These are phyloP conservation scores for Pemphredon lugubris DNA, from an alignment of 2,888 invertebrate species.

Conservation along the genomic window DNA sequence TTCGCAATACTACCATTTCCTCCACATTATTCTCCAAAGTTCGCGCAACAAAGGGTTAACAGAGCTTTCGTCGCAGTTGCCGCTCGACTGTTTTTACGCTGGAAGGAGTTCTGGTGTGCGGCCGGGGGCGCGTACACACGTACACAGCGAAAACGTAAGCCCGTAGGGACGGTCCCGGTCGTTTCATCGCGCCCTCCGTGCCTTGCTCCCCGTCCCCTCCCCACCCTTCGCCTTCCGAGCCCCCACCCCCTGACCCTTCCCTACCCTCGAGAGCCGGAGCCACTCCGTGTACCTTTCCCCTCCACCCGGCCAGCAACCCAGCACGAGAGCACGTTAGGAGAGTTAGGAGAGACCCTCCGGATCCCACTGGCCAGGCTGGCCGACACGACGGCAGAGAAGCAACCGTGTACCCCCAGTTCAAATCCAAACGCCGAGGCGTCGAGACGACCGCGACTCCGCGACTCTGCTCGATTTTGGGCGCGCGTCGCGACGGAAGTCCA, in stretches of 20 bases:
- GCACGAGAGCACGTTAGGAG: conserved; percentile 34
- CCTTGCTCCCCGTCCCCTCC: conserved; percentile 10
- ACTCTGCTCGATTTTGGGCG: conserved; percentile 47
- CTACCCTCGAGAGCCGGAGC: conserved; percentile 15
- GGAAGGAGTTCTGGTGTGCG: background rate
- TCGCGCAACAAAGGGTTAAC: conserved; percentile 2
- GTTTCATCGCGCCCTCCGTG: conserved; percentile 50
- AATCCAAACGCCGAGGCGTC: conserved; percentile 50
- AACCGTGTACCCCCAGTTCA: conserved; percentile 46
- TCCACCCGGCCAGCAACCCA: conserved; percentile 30
- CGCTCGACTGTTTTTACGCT: background rate
- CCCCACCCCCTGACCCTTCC: conserved; percentile 15
- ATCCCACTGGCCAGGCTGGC: too few species aligned
- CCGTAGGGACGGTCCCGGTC: conserved; percentile 37
- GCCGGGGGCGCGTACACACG: background rate
- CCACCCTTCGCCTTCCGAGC: background rate
- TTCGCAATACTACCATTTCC: too few species aligned
- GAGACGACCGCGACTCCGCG: conserved; percentile 31
- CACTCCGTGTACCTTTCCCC: conserved; percentile 38
- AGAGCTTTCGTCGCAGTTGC: background rate
- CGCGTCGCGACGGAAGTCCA: conserved; percentile 46
- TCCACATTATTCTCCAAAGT: too few species aligned
- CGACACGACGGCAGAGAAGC: conserved; percentile 14
- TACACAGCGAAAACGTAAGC: conserved; percentile 2
- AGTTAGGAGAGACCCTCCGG: conserved; percentile 23